phyloP scores from a whole-genome alignment of 2,888 invertebrate genomes.

The Lasioglossum vierecki region DNA sequence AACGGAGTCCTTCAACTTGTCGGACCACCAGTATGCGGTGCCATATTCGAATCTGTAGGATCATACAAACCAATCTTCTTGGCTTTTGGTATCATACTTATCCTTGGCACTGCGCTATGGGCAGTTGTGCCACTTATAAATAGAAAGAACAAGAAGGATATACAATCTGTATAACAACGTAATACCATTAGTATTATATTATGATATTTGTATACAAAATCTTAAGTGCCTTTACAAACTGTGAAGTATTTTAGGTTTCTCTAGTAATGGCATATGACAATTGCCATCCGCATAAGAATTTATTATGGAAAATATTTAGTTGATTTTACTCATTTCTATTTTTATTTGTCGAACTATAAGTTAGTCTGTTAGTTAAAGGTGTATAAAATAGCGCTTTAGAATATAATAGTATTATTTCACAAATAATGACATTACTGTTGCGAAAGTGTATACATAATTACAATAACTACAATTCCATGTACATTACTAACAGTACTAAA shows the following conservation, averaged over 20 bases:
- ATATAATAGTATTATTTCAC: constrained; percentile 25
- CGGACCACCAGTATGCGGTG: constrained; percentile 92
- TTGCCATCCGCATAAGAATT: constrained; percentile 30
- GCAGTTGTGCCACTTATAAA: constrained; percentile 90
- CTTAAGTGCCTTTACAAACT: constrained; percentile 33
- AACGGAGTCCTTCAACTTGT: constrained; percentile 92
- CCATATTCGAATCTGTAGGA: constrained; percentile 87
- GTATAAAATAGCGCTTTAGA: constrained; percentile 18
- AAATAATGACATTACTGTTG: constrained; percentile 14
- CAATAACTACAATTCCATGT: constrained; percentile 21
- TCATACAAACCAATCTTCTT: constrained; percentile 90
- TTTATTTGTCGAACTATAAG: background rate
- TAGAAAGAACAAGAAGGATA: constrained; percentile 78
- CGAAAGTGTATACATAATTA: constrained; percentile 14
- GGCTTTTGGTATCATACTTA: constrained; percentile 89
- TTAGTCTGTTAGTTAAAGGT: constrained; percentile 18
- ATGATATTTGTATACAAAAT: constrained; percentile 21
- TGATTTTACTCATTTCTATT: constrained; percentile 4
- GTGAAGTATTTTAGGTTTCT: constrained; percentile 32
- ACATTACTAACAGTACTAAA: constrained; percentile 5
- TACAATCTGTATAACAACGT: constrained; percentile 72
- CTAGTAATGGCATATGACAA: constrained; percentile 19
- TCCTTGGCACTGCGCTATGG: constrained; percentile 91
- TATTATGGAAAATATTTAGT: background rate
- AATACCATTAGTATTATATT: constrained; percentile 34